phyloP scores from a whole-genome alignment of 64 coral and sea anemone species.

The Hydrozoanthus tunicans region DNA sequence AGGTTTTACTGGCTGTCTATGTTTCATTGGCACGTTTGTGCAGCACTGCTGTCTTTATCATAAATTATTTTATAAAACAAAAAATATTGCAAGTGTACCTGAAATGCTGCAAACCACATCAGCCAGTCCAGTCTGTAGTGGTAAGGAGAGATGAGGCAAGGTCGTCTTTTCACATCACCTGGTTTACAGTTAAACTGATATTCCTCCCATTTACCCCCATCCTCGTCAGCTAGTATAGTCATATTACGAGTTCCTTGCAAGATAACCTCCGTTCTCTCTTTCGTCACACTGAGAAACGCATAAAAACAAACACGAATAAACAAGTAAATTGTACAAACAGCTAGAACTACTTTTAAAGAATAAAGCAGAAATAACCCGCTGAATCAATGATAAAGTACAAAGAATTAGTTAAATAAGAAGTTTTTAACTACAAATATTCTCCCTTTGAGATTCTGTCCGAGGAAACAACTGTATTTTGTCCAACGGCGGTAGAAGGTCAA shows the following conservation, averaged over 20 bases:
- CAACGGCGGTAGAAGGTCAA: no score
- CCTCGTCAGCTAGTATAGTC: slow-evolving; percentile 80
- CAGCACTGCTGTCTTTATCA: no score
- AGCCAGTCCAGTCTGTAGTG: slow-evolving; percentile 99
- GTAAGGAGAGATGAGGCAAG: slow-evolving; percentile 97
- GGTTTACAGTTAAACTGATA: slow-evolving; percentile 99
- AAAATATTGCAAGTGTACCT: slow-evolving; percentile 60
- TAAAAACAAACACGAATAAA: background rate
- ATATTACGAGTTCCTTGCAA: slow-evolving; percentile 92
- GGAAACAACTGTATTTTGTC: no score
- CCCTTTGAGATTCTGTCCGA: no score
- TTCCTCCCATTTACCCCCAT: slow-evolving; percentile 90
- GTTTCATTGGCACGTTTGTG: no score
- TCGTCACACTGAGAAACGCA: slow-evolving; percentile 76
- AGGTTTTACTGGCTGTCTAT: no score
- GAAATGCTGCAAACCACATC: slow-evolving; percentile 99
- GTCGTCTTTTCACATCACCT: slow-evolving; percentile 71
- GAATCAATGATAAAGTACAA: no score
- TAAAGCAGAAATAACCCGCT: background rate
- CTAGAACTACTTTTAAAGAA: no score
- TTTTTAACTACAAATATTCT: no score
- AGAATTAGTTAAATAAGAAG: no score
- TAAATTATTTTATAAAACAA: no score
- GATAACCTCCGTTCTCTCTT: slow-evolving; percentile 94
- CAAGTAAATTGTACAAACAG: background rate